Percentiles rank a stretch among this genome's conserved stretches.
Conservation (phyloP, 2,113 vertebrate species). For the Cathartes aura region DNA sequence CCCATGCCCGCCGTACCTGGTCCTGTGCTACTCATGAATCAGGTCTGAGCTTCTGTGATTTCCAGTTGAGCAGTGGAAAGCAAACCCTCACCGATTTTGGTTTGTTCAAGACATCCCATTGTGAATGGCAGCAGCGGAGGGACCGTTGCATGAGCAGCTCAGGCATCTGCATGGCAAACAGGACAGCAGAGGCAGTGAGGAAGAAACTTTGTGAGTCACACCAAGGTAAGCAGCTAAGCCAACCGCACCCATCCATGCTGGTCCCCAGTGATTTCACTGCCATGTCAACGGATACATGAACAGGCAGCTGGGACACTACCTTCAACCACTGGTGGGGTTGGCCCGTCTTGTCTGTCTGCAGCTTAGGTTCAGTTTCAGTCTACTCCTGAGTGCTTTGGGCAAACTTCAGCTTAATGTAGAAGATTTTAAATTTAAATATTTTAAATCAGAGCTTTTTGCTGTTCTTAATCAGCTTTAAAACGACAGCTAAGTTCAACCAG, state of each 20-base stretch:
- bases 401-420: neutral
- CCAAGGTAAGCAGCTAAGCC: neutral
- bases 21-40: neutral
- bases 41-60: neutral
- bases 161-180: neutral
- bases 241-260: neutral
- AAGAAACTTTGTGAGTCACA: neutral
- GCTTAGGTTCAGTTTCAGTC: neutral
- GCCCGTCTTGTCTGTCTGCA: neutral
- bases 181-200: neutral
- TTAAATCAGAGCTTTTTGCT: neutral
- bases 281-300: neutral
- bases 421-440: neutral
- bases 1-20: neutral
- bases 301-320: neutral
- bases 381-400: neutral
- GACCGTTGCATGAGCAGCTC: neutral
- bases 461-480: neutral
- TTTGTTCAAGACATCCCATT: neutral
- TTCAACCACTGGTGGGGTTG: neutral
- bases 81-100: neutral
- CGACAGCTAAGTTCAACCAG: neutral
- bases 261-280: neutral
- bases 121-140: neutral
- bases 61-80: neutral